Percentiles rank a stretch among this genome's conserved stretches.
phyloP scores from a whole-genome alignment of 2,888 invertebrate genomes.

The Nematopogon swammerdamellus region DNA sequence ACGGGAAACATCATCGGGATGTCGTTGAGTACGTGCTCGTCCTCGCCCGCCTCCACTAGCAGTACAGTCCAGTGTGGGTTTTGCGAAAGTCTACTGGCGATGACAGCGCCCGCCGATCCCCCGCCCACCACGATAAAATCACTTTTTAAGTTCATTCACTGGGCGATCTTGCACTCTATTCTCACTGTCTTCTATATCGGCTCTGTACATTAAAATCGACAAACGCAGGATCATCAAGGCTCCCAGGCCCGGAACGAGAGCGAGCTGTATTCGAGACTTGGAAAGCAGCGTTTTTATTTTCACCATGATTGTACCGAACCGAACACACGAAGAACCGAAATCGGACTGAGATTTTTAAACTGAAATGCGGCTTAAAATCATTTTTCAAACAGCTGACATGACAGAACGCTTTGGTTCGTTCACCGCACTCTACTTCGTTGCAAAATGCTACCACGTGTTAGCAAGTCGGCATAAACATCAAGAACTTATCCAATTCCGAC shows the following conservation, averaged over 20 bases:
- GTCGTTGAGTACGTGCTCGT: conserved; percentile 69
- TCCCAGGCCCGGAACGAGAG: conserved; percentile 63
- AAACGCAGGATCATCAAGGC: conserved; percentile 63
- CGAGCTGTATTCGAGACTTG: conserved; percentile 61
- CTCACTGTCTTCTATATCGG: conserved; percentile 67
- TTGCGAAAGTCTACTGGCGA: conserved; percentile 77
- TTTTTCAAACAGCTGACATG: no score
- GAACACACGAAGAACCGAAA: no score
- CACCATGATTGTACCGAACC: no score
- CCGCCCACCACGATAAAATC: conserved; percentile 78
- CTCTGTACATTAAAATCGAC: conserved; percentile 61
- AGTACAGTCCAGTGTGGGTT: conserved; percentile 68
- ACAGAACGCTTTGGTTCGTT: no score
- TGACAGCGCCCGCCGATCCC: conserved; percentile 77
- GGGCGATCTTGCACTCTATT: conserved; percentile 58
- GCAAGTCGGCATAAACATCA: no score
- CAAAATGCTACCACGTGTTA: no score
- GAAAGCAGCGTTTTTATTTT: conserved; percentile 45
- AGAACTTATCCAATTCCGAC: no score
- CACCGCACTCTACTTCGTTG: no score
- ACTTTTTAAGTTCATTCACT: conserved; percentile 48
- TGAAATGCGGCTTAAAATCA: no score
- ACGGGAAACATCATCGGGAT: conserved; percentile 68
- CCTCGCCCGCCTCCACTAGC: conserved; percentile 76
- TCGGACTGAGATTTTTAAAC: no score